Evolutionary conservation across 2,113 vertebrate genomes (phyloP).

Genomic region (Microtus pennsylvanicus): DNA sequence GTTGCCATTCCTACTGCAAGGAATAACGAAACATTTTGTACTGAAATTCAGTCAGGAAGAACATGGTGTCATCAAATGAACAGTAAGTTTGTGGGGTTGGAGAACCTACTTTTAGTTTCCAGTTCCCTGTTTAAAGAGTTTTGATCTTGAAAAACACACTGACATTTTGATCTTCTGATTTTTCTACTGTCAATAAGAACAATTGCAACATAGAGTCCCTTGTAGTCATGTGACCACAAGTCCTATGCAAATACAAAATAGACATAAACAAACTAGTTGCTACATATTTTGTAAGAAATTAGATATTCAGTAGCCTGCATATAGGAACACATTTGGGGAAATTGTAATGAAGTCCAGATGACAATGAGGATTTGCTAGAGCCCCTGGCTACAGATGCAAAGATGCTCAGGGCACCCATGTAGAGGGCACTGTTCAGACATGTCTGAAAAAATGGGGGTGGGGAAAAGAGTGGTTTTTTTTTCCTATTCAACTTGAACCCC

Average conservation of each 20-base stretch:
- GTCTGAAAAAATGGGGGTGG: neutral
- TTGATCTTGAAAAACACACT: too few relatives aligned
- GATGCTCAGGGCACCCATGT: neutral
- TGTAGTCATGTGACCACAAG: neutral
- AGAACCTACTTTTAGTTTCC: too few relatives aligned
- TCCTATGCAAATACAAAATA: neutral
- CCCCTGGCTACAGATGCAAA: neutral
- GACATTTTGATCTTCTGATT: too few relatives aligned
- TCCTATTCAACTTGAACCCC: neutral
- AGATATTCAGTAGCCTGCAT: neutral
- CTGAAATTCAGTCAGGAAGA: too few relatives aligned
- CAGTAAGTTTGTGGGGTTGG: too few relatives aligned
- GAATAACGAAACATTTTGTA: too few relatives aligned
- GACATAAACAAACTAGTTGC: conserved; percentile 14
- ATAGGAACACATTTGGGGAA: neutral
- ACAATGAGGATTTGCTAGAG: neutral
- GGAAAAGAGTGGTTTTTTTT: neutral
- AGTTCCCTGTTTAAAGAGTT: too few relatives aligned
- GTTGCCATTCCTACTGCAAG: too few relatives aligned
- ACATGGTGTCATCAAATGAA: fast-evolving
- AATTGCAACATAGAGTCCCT: too few relatives aligned
- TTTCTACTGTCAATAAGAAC: too few relatives aligned
- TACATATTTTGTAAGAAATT: neutral
- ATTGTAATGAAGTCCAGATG: neutral
- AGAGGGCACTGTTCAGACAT: neutral